A percentile compares a stretch with the other conserved stretches of the same genome.
These are phyloP conservation scores for Caretta caretta DNA, from an alignment of 2,113 vertebrate genomes.

Conservation along the genomic window DNA sequence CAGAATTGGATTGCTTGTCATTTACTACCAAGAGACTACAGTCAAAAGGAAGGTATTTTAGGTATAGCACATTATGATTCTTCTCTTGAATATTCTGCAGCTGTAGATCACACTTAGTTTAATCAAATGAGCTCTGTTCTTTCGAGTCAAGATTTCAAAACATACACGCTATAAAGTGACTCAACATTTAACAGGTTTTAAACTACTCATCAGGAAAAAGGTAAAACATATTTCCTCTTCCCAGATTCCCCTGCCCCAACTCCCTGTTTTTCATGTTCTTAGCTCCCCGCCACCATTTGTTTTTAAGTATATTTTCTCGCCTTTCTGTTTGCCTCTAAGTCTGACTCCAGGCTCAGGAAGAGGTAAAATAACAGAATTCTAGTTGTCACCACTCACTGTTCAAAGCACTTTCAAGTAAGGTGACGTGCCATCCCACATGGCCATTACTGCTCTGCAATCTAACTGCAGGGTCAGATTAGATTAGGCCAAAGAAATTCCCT, in stretches of 20 bases:
- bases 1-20: neutral
- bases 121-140: neutral
- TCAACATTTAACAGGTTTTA: neutral
- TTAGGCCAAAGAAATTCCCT: neutral
- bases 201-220: neutral
- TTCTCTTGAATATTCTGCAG: neutral
- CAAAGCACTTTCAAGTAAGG: slow-evolving; percentile 23
- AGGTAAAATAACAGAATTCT: neutral
- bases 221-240: neutral
- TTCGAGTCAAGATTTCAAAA: slow-evolving; percentile 22
- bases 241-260: neutral
- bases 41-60: neutral
- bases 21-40: neutral
- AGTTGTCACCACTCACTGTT: neutral
- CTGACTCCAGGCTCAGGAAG: slow-evolving; percentile 7
- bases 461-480: neutral
- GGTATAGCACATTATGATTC: neutral
- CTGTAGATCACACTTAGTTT: neutral
- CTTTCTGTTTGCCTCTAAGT: neutral
- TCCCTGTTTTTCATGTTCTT: neutral
- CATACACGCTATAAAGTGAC: neutral
- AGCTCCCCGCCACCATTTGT: neutral
- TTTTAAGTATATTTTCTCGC: neutral
- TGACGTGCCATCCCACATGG: neutral
- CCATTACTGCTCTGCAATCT: neutral